Evolutionary conservation across 2,113 vertebrate species (phyloP).

Genomic region (Pachycephala philippinensis): DNA sequence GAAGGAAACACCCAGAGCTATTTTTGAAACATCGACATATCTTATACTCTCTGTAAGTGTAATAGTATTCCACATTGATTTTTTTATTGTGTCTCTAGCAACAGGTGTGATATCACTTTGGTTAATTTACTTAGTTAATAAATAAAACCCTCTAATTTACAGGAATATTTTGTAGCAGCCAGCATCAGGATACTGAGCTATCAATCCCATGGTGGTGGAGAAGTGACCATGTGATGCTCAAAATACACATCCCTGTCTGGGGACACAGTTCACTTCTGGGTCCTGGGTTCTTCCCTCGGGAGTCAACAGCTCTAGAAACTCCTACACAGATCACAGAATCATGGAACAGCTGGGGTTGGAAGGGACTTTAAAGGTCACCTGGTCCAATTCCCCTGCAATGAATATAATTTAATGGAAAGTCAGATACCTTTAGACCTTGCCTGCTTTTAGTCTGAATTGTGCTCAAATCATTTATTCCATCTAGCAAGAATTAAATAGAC

Average conservation of each 20-base stretch:
- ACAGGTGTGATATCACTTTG: background rate
- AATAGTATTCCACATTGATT: background rate
- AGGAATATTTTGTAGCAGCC: background rate
- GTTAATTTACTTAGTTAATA: background rate
- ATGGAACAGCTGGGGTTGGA: background rate
- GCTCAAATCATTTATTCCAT: background rate
- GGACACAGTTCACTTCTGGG: background rate
- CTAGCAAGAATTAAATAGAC: background rate
- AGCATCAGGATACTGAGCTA: background rate
- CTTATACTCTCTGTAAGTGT: background rate
- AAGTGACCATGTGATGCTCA: background rate
- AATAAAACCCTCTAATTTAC: background rate
- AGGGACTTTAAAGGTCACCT: background rate
- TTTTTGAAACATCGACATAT: fast-evolving
- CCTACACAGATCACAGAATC: background rate
- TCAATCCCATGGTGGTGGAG: background rate
- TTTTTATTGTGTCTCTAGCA: background rate
- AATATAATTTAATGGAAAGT: background rate
- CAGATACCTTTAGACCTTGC: background rate
- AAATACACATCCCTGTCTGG: background rate
- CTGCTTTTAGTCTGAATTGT: background rate
- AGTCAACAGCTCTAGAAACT: background rate
- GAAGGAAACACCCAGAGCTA: background rate
- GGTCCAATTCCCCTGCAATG: background rate
- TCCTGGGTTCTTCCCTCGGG: background rate